Percentiles rank a stretch among this genome's conserved stretches.
Evolutionary conservation across 2,888 invertebrate species (phyloP).

Genomic region (Andrena fulva): DNA sequence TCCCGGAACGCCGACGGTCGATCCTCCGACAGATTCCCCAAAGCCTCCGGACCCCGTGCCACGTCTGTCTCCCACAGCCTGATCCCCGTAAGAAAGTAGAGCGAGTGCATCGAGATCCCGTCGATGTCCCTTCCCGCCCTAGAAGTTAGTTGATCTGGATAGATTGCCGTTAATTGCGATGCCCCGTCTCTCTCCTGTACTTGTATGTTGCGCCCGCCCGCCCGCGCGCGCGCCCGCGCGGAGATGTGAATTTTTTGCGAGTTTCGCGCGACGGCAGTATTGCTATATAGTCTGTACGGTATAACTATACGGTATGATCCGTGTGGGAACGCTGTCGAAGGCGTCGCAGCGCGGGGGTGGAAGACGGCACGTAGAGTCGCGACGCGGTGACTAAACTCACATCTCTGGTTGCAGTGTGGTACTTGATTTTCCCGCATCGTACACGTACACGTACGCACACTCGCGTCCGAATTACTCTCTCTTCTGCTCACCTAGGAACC

Average conservation of each 20-base stretch:
- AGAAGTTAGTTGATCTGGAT: conserved; percentile 31
- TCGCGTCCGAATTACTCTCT: conserved; percentile 46
- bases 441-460: conserved; percentile 34
- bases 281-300: too few relatives aligned
- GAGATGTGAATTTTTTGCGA: conserved; percentile 68
- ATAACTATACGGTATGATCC: too few relatives aligned
- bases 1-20: not conserved
- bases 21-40: not conserved
- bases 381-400: conserved; percentile 63
- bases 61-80: not conserved
- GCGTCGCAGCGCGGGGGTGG: not conserved
- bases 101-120: not conserved
- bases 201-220: conserved; percentile 10
- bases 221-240: conserved; percentile 36
- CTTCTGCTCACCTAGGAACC: conserved; percentile 64
- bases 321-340: too few relatives aligned
- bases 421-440: conserved; percentile 67
- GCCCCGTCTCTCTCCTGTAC: conserved; percentile 4
- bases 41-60: too few relatives aligned
- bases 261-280: not conserved
- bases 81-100: too few relatives aligned
- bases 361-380: not conserved
- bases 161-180: not conserved
- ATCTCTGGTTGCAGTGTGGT: conserved; percentile 75
- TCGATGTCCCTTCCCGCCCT: conserved; percentile 8